Conservation (phyloP, 2,113 vertebrate species). For the Cercopithecus mona region DNA sequence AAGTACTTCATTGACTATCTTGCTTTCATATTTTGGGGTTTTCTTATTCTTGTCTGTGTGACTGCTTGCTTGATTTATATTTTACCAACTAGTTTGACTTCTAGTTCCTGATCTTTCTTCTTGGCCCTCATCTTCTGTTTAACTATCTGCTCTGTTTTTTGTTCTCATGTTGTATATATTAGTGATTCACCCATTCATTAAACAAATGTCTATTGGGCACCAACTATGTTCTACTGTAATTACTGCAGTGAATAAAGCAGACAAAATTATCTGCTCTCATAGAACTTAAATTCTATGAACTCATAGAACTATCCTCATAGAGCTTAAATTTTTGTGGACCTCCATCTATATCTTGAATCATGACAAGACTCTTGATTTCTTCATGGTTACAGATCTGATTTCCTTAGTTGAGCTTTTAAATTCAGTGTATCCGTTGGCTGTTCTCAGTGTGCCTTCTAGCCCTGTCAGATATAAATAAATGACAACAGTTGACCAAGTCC, state of each 20-base stretch:
- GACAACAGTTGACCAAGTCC: background rate
- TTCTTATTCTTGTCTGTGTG: background rate
- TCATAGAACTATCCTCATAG: background rate
- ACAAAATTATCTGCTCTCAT: background rate
- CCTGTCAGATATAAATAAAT: background rate
- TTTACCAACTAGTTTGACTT: background rate
- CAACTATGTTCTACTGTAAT: background rate
- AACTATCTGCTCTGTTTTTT: background rate
- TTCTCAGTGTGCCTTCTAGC: background rate
- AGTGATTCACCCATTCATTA: background rate
- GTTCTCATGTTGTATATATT: background rate
- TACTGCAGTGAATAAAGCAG: background rate
- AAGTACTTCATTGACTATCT: background rate
- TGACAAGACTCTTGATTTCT: background rate
- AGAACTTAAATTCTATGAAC: background rate
- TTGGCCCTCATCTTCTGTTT: background rate
- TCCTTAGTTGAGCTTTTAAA: background rate
- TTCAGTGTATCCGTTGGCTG: background rate
- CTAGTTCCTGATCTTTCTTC: background rate
- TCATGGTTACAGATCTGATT: background rate
- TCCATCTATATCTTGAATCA: background rate
- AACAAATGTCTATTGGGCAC: background rate
- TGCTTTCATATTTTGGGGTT: background rate
- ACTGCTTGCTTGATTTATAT: background rate
- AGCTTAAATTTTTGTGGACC: background rate